Base-by-base conservation (phyloP, 2,113 vertebrate species). In the Toxostoma redivivum region DNA sequence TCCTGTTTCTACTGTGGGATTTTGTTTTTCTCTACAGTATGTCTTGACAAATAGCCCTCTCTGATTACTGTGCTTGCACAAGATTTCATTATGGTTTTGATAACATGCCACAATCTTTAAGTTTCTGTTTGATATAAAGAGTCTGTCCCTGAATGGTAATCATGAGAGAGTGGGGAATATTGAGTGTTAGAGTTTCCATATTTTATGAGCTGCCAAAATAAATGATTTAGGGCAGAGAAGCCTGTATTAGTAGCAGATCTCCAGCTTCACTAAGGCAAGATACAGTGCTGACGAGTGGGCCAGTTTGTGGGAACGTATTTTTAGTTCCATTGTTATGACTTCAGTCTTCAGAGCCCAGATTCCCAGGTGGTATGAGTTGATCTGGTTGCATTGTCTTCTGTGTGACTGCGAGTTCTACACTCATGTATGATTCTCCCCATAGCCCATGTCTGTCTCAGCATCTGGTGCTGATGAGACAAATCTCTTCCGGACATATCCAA, bases 31-130 rank as follows among this genome's bases (percentile, higher is more conserved):
- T 85, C 92, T 96, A 77, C 88, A 88, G 73, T 50, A 91, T 86
- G 90, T 95, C 97, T 95, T 97, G 97, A 97, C 96, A 96, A 97
- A 97, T 97, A 97, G 93, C 76, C 88, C 79, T 97, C 94, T 97
- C 95, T 96, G 86, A 91, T 97, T 97, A 96, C 95, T 94, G 56
- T 74, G 91, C 86, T 92, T 95, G 96, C 88, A 96, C 90, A 96
- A 96, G 93, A 92, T 97, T 97, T 97, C 95, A 88, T 97, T 97
- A 95, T 89, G 88, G 95, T 96, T 97, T 97, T 97, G 97, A 97
- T 96, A 97, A 97, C 89, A 93, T 97, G 97, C 97, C 97, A 96
- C 95, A 94, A 92, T 97, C 93, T 96, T 91, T 90, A 96, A 92
- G 73, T 96, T 97, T 97, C 84, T 89, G 91, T 91, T 94, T 96